phyloP scores from a whole-genome alignment of 2,113 vertebrate species.

The Chrysochloris asiatica region DNA sequence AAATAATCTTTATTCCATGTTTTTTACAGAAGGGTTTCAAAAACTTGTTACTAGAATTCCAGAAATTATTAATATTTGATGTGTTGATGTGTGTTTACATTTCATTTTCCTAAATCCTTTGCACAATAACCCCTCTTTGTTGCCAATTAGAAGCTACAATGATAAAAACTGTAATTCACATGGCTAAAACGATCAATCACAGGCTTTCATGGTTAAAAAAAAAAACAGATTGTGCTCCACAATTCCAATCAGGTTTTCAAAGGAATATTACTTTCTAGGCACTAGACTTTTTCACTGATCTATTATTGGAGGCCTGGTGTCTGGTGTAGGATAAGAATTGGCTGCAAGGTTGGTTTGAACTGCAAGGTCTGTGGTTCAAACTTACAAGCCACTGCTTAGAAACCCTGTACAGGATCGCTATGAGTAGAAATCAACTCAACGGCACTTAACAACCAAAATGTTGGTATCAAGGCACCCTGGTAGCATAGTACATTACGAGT shows the following conservation, averaged over 20 bases:
- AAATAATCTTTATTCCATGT: slow-evolving; percentile 10
- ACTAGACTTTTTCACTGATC: slow-evolving; percentile 19
- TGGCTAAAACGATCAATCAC: slow-evolving; percentile 2
- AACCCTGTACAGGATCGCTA: no score
- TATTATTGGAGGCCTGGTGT: no score
- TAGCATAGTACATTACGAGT: no score
- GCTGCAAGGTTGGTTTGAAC: no score
- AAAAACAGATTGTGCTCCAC: slow-evolving; percentile 13
- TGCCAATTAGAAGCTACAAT: slow-evolving; percentile 55
- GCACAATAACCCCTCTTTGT: neutral
- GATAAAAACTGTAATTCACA: slow-evolving; percentile 42
- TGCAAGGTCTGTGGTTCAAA: no score
- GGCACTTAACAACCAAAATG: no score
- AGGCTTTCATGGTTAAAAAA: slow-evolving; percentile 42
- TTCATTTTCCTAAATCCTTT: slow-evolving; percentile 48
- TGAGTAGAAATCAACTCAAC: no score
- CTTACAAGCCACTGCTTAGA: no score
- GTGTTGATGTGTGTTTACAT: neutral
- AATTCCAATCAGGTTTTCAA: slow-evolving; percentile 34
- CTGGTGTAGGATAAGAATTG: no score
- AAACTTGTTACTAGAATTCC: neutral
- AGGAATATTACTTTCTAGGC: slow-evolving; percentile 2
- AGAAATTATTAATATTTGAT: slow-evolving; percentile 5
- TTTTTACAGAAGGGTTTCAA: neutral
- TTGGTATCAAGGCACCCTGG: no score